Conservation (phyloP, 2,113 vertebrate species). For the Lota lota region DNA sequence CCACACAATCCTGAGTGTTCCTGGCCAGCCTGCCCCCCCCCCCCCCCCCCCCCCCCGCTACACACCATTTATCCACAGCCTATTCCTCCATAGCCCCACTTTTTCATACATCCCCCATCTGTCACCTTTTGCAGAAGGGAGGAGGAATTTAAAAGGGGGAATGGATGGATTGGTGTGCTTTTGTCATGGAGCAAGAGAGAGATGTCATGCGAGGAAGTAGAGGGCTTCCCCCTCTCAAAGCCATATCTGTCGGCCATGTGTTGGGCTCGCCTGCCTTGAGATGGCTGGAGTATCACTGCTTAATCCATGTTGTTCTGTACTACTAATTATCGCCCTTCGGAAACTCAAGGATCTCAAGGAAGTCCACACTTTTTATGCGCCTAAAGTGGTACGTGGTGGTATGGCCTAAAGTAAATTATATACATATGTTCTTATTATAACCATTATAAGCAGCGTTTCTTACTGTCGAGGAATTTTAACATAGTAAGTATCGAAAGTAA, state of each 20-base stretch:
- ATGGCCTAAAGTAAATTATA: too few relatives aligned
- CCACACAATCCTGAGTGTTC: constrained; percentile 61
- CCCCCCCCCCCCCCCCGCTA: neutral
- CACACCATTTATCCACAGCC: too few relatives aligned
- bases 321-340: too few relatives aligned
- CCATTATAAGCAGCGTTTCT: too few relatives aligned
- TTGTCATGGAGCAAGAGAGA: constrained; percentile 8
- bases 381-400: too few relatives aligned
- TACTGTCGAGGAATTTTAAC: too few relatives aligned
- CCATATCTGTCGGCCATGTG: constrained; percentile 63
- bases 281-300: too few relatives aligned
- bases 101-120: constrained; percentile 13
- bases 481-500: too few relatives aligned
- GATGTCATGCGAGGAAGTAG: constrained; percentile 31
- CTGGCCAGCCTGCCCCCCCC: constrained; percentile 17
- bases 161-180: neutral
- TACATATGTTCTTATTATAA: too few relatives aligned
- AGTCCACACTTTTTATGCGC: too few relatives aligned
- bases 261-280: constrained; percentile 13
- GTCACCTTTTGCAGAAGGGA: neutral
- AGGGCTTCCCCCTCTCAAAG: neutral
- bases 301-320: too few relatives aligned
- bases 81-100: constrained; percentile 13
- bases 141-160: neutral
- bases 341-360: too few relatives aligned